Evolutionary conservation across 1,140 invertebrate species (phyloP).

Genomic region (Chlorops oryzae): DNA sequence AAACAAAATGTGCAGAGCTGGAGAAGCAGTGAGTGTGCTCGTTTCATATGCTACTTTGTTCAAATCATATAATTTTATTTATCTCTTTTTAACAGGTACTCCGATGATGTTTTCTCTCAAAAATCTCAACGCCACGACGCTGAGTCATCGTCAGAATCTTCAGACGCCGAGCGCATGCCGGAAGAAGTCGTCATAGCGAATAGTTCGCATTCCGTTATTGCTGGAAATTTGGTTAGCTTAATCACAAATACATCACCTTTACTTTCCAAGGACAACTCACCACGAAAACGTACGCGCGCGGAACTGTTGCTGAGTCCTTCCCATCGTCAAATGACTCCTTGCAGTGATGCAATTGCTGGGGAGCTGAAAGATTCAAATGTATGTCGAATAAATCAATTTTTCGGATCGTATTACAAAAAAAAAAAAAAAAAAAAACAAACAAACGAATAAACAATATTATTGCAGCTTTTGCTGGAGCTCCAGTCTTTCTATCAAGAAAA

Average conservation of each 20-base stretch:
- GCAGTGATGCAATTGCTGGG: constrained; percentile 20
- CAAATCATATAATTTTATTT: constrained; percentile 2
- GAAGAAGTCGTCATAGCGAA: constrained; percentile 19
- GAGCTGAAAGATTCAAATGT: constrained; percentile 13
- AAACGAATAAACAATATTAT: too few relatives aligned
- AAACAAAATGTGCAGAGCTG: constrained; percentile 68
- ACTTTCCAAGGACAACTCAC: constrained; percentile 30
- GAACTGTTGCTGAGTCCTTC: constrained; percentile 39
- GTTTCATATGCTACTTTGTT: too few relatives aligned
- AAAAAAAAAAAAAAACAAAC: too few relatives aligned
- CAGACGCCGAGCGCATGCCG: constrained; percentile 34
- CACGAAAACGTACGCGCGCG: constrained; percentile 33
- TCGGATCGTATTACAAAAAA: too few relatives aligned
- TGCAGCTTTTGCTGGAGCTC: constrained; percentile 24
- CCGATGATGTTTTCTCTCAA: constrained; percentile 64
- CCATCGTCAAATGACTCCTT: constrained; percentile 41
- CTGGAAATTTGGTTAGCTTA: too few relatives aligned
- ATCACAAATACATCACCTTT: not conserved
- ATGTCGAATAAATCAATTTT: too few relatives aligned
- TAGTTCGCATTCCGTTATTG: too few relatives aligned
- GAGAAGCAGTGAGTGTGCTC: constrained; percentile 62
- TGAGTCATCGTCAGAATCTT: constrained; percentile 32
- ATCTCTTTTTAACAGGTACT: constrained; percentile 49
- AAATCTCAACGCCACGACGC: constrained; percentile 51
- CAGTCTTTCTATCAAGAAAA: constrained; percentile 40